phyloP scores from a whole-genome alignment of 23 tunicate genomes.

The Clavelina lepadiformis region DNA sequence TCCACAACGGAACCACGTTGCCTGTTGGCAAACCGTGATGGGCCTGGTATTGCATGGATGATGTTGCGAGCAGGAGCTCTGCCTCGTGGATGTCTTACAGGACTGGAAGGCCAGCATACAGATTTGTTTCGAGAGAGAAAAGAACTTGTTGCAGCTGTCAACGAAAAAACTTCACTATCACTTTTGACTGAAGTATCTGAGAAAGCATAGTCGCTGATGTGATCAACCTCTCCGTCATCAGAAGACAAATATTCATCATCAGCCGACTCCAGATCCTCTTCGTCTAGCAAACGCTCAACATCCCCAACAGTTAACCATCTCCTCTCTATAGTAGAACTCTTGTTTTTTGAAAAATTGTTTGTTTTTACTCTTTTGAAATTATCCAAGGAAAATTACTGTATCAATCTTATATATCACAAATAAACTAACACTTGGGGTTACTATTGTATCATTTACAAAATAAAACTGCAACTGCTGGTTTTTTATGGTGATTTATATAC shows the following conservation, averaged over 20 bases:
- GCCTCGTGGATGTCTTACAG: slow-evolving; percentile 6
- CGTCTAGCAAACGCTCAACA: slow-evolving; percentile 15
- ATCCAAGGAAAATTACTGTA: too few species aligned
- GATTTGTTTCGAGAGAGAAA: slow-evolving; percentile 13
- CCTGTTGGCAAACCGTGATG: slow-evolving; percentile 9
- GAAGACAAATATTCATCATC: slow-evolving; percentile 15
- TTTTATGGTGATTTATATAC: too few species aligned
- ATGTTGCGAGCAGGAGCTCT: slow-evolving; percentile 14
- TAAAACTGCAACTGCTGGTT: too few species aligned
- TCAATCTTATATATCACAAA: too few species aligned
- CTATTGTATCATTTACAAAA: too few species aligned
- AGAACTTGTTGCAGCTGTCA: slow-evolving; percentile 1
- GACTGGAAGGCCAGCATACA: slow-evolving; percentile 8
- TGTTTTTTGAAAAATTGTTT: too few species aligned
- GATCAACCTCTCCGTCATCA: slow-evolving; percentile 13
- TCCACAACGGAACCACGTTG: neutral
- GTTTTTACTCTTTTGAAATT: too few species aligned
- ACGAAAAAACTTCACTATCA: slow-evolving; percentile 6
- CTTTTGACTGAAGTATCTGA: slow-evolving; percentile 1
- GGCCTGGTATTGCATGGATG: slow-evolving; percentile 2
- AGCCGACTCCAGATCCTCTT: neutral
- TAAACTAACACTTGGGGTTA: too few species aligned
- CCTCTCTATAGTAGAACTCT: slow-evolving; percentile 5
- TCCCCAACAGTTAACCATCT: slow-evolving; percentile 1
- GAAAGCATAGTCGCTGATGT: slow-evolving; percentile 7